Base-by-base conservation (phyloP, 2,113 vertebrate species). In the Micronycteris hirsuta region DNA sequence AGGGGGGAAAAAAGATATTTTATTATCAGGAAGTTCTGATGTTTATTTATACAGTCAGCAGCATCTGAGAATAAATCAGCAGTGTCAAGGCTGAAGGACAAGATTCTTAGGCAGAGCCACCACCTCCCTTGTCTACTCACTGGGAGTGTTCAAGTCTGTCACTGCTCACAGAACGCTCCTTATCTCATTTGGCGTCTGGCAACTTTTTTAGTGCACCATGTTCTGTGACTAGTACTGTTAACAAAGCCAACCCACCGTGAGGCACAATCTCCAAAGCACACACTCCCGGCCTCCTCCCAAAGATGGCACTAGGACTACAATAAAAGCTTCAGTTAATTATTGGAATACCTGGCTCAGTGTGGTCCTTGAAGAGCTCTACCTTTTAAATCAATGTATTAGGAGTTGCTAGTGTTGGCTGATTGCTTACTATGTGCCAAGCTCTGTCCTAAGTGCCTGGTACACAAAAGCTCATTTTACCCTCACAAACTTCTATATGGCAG, bases 91-190 rank as follows among this genome's bases (percentile, higher is more conserved):
- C 58, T 86, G 26, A 95, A 94, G 76, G 67, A 92, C 81, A 49
- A 80, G 58, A 65, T 87, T 85, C n/a, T 87, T 85, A 63, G 88
- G 70, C 84, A 92, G 38, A 85, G 45, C 41, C 56, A 84, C 0
- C 0, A 28, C 54, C 43, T 88, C 20, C 17, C 73, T 84, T 85
- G 70, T 76, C 67, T 85, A 14, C 17, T 67, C 81, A 24, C 56
- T 24, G 19, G 80, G 54, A 92, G 58, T 36, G 26, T 65, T 97
- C 89, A 84, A 95, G 28, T 93, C 92, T 96, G 89, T 95, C 82
- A 24, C 78, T 94, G 87, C 47, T 93, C 89, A 36, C 28, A 76
- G 82, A 7, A 4, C 10, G 20, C 77, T 45, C 52, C 85, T 97
- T 81, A 87, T 97, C 96, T 96, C 85, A 9, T 15, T 3, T 88